These are phyloP conservation scores for Tapera naevia DNA, from an alignment of 2,797 vertebrate species.

Conservation along the genomic window DNA sequence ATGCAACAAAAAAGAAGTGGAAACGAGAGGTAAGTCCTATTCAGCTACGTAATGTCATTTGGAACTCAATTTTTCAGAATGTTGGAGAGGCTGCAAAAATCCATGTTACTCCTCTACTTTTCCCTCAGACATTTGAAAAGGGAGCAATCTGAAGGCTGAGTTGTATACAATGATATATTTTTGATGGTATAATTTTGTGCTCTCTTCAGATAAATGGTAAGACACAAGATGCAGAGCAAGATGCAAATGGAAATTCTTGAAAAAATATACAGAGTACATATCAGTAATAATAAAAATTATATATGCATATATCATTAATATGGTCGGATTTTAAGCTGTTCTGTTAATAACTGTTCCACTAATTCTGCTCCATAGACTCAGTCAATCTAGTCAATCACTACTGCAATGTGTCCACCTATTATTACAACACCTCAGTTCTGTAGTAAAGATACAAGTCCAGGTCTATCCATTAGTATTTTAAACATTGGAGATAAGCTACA, in stretches of 20 bases:
- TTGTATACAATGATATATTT: background rate
- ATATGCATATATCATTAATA: background rate
- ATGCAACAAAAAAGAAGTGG: background rate
- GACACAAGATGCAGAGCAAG: background rate
- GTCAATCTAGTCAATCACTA: background rate
- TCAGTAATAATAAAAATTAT: background rate
- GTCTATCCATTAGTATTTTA: background rate
- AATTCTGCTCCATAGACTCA: background rate
- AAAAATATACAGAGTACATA: background rate
- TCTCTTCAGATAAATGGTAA: background rate
- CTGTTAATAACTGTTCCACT: background rate
- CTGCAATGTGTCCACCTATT: background rate
- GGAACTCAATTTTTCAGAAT: background rate
- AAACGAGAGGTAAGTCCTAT: background rate
- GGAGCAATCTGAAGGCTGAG: background rate
- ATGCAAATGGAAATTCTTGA: background rate
- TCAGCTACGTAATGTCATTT: background rate
- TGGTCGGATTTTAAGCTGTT: background rate
- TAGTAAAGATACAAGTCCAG: background rate
- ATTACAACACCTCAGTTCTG: background rate
- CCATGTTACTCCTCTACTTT: background rate
- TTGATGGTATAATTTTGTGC: background rate
- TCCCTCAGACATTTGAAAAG: background rate
- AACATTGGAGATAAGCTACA: background rate
- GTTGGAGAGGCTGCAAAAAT: background rate